These are phyloP conservation scores for Pipa parva DNA, from an alignment of 2,113 vertebrate species.

Conservation along the genomic window DNA sequence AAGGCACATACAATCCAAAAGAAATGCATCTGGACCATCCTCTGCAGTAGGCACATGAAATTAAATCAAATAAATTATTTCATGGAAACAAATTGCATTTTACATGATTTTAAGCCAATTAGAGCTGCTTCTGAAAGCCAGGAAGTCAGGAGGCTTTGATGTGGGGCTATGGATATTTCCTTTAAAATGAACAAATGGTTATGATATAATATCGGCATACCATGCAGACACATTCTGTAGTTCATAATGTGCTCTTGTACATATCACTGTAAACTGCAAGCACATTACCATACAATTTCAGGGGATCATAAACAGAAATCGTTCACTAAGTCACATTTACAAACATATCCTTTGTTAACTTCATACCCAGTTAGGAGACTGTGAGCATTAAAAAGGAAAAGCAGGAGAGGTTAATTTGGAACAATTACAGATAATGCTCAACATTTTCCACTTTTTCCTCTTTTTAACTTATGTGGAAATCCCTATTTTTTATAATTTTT, in stretches of 20 bases:
- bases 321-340: too few relatives aligned
- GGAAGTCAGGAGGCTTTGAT: conserved; percentile 39
- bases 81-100: conserved; percentile 38
- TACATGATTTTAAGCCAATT: conserved; percentile 42
- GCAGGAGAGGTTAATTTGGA: too few relatives aligned
- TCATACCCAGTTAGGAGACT: too few relatives aligned
- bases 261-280: not conserved
- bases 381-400: too few relatives aligned
- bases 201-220: conserved; percentile 5
- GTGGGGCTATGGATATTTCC: conserved; percentile 20
- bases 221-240: conserved; percentile 7
- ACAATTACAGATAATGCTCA: too few relatives aligned
- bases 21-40: conserved; percentile 30
- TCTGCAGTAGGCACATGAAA: conserved; percentile 32
- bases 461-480: too few relatives aligned
- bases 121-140: conserved; percentile 22
- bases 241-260: not conserved
- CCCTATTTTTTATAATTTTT: too few relatives aligned
- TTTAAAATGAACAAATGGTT: not conserved
- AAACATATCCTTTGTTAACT: not conserved
- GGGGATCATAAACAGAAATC: not conserved
- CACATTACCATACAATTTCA: not conserved
- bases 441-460: too few relatives aligned
- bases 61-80: conserved; percentile 40
- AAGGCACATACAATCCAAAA: conserved; percentile 32